Base-by-base conservation (phyloP, 2,888 invertebrate genomes). In the Schizotus pectinicornis region DNA sequence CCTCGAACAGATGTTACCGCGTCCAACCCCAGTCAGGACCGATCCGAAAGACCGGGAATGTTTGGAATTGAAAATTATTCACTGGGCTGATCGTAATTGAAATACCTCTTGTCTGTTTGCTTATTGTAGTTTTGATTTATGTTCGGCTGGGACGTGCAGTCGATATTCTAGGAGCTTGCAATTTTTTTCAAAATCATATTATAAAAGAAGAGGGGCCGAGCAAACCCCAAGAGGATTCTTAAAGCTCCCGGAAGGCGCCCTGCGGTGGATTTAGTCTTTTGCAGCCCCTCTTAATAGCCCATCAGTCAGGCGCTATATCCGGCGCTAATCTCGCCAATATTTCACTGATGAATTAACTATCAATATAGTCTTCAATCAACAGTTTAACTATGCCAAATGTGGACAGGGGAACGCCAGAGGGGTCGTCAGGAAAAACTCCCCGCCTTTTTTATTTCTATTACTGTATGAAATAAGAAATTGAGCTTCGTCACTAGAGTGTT, bases 11-110 rank as follows among this genome's bases (percentile, higher is more conserved):
- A 73, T 74, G 74, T 70, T 74, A 64, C 71, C 67, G 68, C 59
- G 55, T 49, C 46, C 61, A 59, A 56, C 59, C 65, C 65, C 58
- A 60, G 55, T 45, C 57, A 51, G 53, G 32, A 39, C 59, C 38
- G 65, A 60, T 63, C 65, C 61, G 59, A 62, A 56, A 64, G 65
- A 53, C 45, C 63, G 64, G 67, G 69, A 70, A 69, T 66, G 67
- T 54, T 56, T 62, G 68, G 70, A 69, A 71, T 71, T 71, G 69
- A 69, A 73, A 73, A 74, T 74, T 73, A 74, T 72, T 72, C 74
- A 71, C 72, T 72, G 72, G 66, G 58, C 64, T 67, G 69, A 67
- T 71, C 67, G 67, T 74, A 74, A 74, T 74, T 74, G 74, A 74
- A 74, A 74, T 74, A 74, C 73, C 71, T 71, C 69, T 57, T 67